phyloP scores from a whole-genome alignment of 2,888 invertebrate species.

The Lithophane ornitopus region DNA sequence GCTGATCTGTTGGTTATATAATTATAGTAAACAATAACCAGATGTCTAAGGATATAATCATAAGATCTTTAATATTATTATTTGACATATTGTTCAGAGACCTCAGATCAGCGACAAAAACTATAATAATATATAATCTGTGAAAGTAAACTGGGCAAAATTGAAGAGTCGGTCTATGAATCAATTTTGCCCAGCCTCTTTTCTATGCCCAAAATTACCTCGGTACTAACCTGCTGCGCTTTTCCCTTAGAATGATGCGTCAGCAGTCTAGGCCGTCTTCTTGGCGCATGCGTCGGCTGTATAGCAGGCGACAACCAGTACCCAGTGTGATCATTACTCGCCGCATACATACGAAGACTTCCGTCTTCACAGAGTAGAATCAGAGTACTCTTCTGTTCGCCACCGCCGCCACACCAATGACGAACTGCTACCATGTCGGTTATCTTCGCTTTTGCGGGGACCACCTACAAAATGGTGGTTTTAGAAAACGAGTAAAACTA shows the following conservation, averaged over 20 bases:
- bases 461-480: conserved; percentile 79
- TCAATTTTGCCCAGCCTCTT: not conserved
- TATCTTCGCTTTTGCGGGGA: conserved; percentile 98
- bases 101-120: not conserved
- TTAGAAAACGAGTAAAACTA: not conserved
- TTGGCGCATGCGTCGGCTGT: conserved; percentile 86
- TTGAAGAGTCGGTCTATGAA: not conserved
- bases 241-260: conserved; percentile 82
- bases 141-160: not conserved
- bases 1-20: not conserved
- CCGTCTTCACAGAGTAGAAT: conserved; percentile 99
- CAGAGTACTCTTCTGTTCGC: conserved; percentile 96
- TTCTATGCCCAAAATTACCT: conserved; percentile 10
- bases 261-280: conserved; percentile 76
- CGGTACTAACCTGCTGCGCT: conserved; percentile 78
- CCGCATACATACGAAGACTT: conserved; percentile 98
- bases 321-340: conserved; percentile 95
- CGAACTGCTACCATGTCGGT: conserved; percentile 99
- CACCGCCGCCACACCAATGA: conserved; percentile 94
- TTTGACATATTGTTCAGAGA: not conserved
- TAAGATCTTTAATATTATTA: not conserved
- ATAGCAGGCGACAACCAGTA: conserved; percentile 91
- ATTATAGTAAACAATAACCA: not conserved
- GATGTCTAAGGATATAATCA: not conserved
- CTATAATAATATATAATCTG: not conserved